Evolutionary conservation across 1,140 invertebrate genomes (phyloP).

Genomic region (Drosophila rhopaloa): DNA sequence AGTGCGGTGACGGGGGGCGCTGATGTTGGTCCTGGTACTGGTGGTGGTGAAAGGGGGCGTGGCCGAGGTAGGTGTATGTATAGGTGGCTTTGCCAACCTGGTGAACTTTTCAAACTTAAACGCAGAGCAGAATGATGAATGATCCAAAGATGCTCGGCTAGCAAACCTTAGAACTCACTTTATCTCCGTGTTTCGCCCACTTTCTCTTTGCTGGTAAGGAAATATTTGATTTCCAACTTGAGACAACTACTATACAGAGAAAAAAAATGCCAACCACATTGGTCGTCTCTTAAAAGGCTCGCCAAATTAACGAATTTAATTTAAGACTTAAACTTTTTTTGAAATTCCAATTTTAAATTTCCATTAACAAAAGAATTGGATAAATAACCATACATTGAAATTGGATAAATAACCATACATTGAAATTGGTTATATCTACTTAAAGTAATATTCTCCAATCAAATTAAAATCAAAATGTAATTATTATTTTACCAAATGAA

Average conservation of each 20-base stretch:
- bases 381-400: too few species aligned
- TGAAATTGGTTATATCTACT: too few species aligned
- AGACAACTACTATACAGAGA: background rate
- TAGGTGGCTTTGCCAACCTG: slow-evolving; percentile 24
- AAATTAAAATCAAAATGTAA: too few species aligned
- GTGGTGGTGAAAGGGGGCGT: slow-evolving; percentile 1
- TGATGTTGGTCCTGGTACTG: background rate
- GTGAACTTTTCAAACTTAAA: slow-evolving; percentile 68
- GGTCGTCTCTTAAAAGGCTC: too few species aligned
- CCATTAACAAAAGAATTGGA: too few species aligned
- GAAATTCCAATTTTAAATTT: background rate
- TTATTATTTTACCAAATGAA: too few species aligned
- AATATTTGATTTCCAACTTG: slow-evolving; percentile 60
- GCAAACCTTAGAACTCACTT: slow-evolving; percentile 26
- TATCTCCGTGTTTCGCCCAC: slow-evolving; percentile 23
- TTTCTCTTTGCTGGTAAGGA: slow-evolving; percentile 11
- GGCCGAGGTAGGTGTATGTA: background rate
- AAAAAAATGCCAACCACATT: background rate
- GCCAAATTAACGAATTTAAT: too few species aligned
- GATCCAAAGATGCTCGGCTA: slow-evolving; percentile 46
- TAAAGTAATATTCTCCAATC: too few species aligned
- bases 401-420: too few species aligned
- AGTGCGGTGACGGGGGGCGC: slow-evolving; percentile 6
- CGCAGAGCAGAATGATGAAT: slow-evolving; percentile 74
- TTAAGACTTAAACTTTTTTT: too few species aligned